Base-by-base conservation (phyloP, 2,113 vertebrate genomes). In the Saguinus imperator region DNA sequence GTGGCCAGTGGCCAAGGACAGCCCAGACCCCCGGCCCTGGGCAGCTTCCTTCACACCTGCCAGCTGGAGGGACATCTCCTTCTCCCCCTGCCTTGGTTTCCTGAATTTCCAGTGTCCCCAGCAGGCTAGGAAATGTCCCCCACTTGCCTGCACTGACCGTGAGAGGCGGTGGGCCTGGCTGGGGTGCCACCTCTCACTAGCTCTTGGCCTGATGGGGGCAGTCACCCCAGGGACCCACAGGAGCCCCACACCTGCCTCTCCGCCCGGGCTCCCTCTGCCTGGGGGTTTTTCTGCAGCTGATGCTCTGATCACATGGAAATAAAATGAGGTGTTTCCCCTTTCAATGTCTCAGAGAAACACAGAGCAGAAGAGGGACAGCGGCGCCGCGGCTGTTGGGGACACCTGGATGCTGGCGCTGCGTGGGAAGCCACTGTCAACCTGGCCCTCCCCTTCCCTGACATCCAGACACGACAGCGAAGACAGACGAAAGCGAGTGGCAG, bases 371-470 rank as follows among this genome's bases (percentile, higher is more conserved):
- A 52, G 32, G 80, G 88, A 68, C 93, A 73, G 57, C 3, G 57
- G 58, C 48, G 55, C 70, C 1, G 52, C 0, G 17, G 4, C 45
- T 0, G 2, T 11, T 98, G 98, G 98, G 98, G 40, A 76, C 98
- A 98, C 98, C 98, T 97, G 97, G 99, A 98, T 98, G 99, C 98
- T 84, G 98, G 97, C 98, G 98, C 64, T 98, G 95, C 98, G 98
- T 97, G 98, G 98, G 99, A 97, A 98, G 98, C 98, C 98, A 98
- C 0, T 0, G 16, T 35, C 66, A 29, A 48, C 55, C 52, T n/a
- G 35, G 50, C 66, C 64, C 66, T 43, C 92, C 97, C 95, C 86
- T 97, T 94, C 96, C 97, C 95, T 80, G 97, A 95, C 98, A 92
- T 91, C 95, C 52, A 88, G 96, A 97, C 68, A 87, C 93, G 92